Evolutionary conservation across 2,797 vertebrate species (phyloP).

Genomic region (Pipistrellus pygmaeus): DNA sequence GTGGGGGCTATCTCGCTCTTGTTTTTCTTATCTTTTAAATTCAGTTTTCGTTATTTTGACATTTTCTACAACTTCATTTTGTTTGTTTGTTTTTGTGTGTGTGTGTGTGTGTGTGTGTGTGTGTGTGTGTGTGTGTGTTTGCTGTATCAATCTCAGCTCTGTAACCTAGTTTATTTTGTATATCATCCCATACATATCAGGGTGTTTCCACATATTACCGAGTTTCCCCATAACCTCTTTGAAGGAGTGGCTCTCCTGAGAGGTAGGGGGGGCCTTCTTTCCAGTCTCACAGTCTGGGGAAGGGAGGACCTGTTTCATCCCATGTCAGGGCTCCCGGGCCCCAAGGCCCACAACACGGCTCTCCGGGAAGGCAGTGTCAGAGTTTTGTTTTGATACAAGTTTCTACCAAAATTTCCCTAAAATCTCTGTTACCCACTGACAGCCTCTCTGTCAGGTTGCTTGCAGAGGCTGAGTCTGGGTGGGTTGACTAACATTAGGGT

Average conservation of each 20-base stretch:
- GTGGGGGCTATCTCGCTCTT: background rate
- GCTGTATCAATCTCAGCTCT: background rate
- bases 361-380: background rate
- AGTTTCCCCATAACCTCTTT: background rate
- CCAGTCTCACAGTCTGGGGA: background rate
- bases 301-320: background rate
- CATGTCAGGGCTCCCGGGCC: background rate
- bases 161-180: background rate
- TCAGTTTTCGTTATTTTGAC: background rate
- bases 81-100: background rate
- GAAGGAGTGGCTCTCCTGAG: background rate
- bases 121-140: background rate
- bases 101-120: background rate
- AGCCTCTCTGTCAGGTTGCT: background rate
- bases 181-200: background rate
- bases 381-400: background rate
- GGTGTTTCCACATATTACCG: fast-evolving
- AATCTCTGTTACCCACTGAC: background rate
- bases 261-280: background rate
- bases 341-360: background rate
- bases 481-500: background rate
- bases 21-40: background rate
- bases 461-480: background rate
- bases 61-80: background rate
- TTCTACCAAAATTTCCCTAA: background rate